Evolutionary conservation across 1,140 invertebrate species (phyloP).

Genomic region (Lithobius niger): DNA sequence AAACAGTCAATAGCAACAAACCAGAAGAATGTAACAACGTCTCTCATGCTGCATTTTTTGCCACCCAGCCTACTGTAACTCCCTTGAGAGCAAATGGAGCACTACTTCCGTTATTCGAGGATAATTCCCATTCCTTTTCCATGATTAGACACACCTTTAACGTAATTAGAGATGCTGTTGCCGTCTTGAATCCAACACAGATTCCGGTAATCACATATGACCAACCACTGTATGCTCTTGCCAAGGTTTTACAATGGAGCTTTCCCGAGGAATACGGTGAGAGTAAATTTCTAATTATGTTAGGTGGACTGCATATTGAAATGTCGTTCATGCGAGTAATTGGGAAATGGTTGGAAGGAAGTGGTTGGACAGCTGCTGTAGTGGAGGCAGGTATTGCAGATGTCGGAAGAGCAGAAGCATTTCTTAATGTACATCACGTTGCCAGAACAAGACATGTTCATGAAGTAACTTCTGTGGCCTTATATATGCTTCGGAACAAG

Average conservation of each 20-base stretch:
- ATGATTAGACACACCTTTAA: too few species aligned
- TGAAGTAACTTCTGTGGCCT: background rate
- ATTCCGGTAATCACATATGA: slow-evolving; percentile 15
- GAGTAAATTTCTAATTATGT: slow-evolving; percentile 5
- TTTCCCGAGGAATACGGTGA: slow-evolving; percentile 8
- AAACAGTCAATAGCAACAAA: too few species aligned
- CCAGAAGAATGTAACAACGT: too few species aligned
- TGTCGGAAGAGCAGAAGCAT: background rate
- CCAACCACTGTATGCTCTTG: slow-evolving; percentile 17
- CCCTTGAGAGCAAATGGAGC: too few species aligned
- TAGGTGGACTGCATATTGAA: slow-evolving; percentile 2
- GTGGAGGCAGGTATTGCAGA: background rate
- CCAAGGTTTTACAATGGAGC: slow-evolving; percentile 11
- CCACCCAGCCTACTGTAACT: too few species aligned
- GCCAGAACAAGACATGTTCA: background rate
- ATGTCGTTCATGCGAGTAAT: background rate
- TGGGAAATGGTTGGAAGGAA: background rate
- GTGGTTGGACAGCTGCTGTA: background rate
- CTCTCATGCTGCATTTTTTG: too few species aligned
- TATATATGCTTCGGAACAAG: background rate
- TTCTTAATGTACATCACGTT: background rate
- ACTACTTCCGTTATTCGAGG: too few species aligned
- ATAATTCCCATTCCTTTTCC: too few species aligned
- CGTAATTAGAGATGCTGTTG: slow-evolving; percentile 17
- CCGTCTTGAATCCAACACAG: slow-evolving; percentile 16